Evolutionary conservation across 2,888 invertebrate genomes (phyloP), one percentile per base, ranked within the genome.

Genomic region (Amphimallon solstitiale): DNA sequence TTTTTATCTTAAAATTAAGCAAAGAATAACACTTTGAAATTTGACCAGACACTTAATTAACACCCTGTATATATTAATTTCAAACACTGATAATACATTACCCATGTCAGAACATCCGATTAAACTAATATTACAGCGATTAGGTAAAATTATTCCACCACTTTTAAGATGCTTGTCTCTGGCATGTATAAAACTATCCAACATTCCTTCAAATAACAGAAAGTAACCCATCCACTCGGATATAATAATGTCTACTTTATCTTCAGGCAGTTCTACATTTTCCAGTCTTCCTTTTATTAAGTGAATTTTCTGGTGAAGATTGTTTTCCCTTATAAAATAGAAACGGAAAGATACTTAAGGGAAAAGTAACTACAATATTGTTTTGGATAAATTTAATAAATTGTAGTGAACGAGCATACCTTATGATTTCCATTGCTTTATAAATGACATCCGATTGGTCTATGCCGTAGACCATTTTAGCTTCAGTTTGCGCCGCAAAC

Each of bases 221-320:
- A 98, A 97, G 81, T 98, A 98, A 0, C 98, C 98, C 98, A 98
- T 98, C 97, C 97, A 98, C 81, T 98, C 98, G 0, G 97, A 97
- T 2, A 98, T 90, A 72, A 98, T 94, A 3, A 97, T 89, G 80
- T 98, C 97, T 37, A 93, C 92, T 81, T 92, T 90, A 63, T 91
- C 89, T 37, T 86, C 84, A 0, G 92, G 92, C 51, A 95, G 81
- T 60, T 86, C 84, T 2, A 92, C 91, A 72, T 95, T 92, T 81
- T 98, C 98, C 19, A 98, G 82, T 74, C 92, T 87, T 0, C 96
- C 96, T 83, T 94, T 95, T 0, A 95, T 85, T 62, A 95, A 86
- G 68, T 89, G 87, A 40, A 98, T 90, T 72, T 86, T 87, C 68
- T 90, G 85, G 62, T 89, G 86, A 38, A 83, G 73, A 51, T 83